Percentiles rank a stretch among this genome's conserved stretches.
These are phyloP conservation scores for Epinotia nisella DNA, from an alignment of 2,888 invertebrate genomes.

Conservation along the genomic window DNA sequence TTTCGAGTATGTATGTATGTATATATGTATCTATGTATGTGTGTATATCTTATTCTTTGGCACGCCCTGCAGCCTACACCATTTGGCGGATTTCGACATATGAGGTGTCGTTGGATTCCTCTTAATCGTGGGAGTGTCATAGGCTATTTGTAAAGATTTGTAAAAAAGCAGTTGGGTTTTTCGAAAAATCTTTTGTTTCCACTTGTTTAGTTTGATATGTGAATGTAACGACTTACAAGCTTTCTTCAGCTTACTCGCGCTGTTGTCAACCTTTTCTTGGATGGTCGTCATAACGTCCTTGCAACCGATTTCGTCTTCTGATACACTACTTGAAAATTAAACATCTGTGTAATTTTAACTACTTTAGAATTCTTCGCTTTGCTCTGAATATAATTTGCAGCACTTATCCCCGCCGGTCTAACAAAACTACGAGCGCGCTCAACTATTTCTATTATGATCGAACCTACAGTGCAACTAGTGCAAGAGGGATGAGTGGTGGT, in stretches of 20 bases:
- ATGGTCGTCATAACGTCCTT: slow-evolving; percentile 2
- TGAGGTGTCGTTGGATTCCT: no score
- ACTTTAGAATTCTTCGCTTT: background rate
- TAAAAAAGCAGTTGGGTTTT: no score
- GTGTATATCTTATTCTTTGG: no score
- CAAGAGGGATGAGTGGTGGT: background rate
- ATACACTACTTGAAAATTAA: background rate
- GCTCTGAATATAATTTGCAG: background rate
- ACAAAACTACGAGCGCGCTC: background rate
- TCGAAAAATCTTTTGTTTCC: no score
- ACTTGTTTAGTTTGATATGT: background rate
- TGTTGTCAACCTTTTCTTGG: background rate
- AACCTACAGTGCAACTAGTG: background rate
- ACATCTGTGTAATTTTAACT: background rate
- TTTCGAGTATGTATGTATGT: no score
- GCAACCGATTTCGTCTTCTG: background rate
- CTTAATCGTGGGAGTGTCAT: no score
- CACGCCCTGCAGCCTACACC: no score
- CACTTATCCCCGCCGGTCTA: background rate
- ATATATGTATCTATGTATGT: no score
- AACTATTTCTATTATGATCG: background rate
- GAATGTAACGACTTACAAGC: background rate
- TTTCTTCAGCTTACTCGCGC: background rate
- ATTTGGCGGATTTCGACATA: no score
- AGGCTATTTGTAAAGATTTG: no score